Evolutionary conservation across 2,888 invertebrate species (phyloP), one percentile per base, ranked within the genome.

Genomic region (Drosophila limbata): DNA sequence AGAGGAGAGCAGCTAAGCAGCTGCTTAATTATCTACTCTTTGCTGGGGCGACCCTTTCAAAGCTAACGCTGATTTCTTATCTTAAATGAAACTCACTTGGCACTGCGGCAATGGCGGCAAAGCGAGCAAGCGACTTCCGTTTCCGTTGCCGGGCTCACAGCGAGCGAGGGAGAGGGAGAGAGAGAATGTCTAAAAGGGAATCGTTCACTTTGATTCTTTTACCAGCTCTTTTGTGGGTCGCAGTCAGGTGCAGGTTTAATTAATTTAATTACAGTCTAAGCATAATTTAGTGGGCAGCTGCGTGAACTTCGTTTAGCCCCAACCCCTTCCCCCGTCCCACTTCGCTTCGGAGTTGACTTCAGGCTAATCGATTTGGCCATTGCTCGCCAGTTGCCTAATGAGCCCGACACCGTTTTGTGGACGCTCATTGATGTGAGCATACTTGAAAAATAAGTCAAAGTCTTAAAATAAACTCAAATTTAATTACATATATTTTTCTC

Each of bases 241-340:
- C 8, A 61, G 74, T 80, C 87, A 79, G 84, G 88, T 89, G 90
- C 89, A 68, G 80, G 80, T 79, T 84, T 88, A 91, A 90, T 90
- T 90, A 91, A 90, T 90, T 90, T 90, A 91, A 90, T 91, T 91
- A 91, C 90, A 88, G 75, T 73, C 81, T 83, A 84, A 84, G 90
- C 79, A 85, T 87, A 88, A 90, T 85, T 88, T 84, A 89, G 80
- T 89, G 87, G 80, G 74, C 85, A 84, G 73, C 73, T 76, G 72
- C 74, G 74, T 81, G 89, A 73, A 64, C 79, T 81, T 71, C 73
- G 67, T 71, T 79, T 74, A 74, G 77, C 69, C 63, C 40, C 42
- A 19, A 35, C 35, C 8, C 19, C 31, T 6, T 15, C 13, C 37
- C 3, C 51, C 28, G 13, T 1, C 15, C 37, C 25, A 11, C 15